Evolutionary conservation across 53 echinoderm and acorn worm genomes (phyloP).

Genomic region (Hippasteria phrygiana): DNA sequence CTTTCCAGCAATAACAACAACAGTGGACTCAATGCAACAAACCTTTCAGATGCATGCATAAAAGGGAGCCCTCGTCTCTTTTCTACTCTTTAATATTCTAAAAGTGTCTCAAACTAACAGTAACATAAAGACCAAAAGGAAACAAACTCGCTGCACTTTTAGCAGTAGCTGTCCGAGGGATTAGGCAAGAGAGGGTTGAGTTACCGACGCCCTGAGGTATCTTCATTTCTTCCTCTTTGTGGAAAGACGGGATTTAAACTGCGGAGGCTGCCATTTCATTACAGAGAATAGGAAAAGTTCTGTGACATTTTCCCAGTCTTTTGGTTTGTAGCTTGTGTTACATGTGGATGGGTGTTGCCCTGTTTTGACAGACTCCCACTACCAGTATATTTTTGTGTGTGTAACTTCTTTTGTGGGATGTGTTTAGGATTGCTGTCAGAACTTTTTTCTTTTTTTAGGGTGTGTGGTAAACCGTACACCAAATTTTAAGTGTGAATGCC

Average conservation of each 20-base stretch:
- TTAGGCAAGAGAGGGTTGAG: constrained; percentile 42
- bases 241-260: constrained; percentile 50
- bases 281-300: constrained; percentile 44
- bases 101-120: constrained; percentile 33
- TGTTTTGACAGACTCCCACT: constrained; percentile 43
- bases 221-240: constrained; percentile 14
- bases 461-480: background rate
- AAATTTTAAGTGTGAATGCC: background rate
- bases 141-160: constrained; percentile 49
- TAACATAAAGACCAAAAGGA: background rate
- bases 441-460: background rate
- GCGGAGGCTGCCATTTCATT: constrained; percentile 29
- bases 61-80: constrained; percentile 16
- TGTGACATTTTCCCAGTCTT: constrained; percentile 25
- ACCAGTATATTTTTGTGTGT: background rate
- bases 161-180: constrained; percentile 25
- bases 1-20: constrained; percentile 7
- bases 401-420: background rate
- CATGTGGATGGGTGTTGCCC: background rate
- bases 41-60: constrained; percentile 38
- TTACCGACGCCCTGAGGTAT: constrained; percentile 57
- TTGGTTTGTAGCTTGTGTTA: background rate
- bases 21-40: constrained; percentile 25
- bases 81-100: background rate
- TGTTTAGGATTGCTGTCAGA: background rate